These are phyloP conservation scores for Aleiodes alternator DNA, from an alignment of 2,888 invertebrate species.

Conservation along the genomic window DNA sequence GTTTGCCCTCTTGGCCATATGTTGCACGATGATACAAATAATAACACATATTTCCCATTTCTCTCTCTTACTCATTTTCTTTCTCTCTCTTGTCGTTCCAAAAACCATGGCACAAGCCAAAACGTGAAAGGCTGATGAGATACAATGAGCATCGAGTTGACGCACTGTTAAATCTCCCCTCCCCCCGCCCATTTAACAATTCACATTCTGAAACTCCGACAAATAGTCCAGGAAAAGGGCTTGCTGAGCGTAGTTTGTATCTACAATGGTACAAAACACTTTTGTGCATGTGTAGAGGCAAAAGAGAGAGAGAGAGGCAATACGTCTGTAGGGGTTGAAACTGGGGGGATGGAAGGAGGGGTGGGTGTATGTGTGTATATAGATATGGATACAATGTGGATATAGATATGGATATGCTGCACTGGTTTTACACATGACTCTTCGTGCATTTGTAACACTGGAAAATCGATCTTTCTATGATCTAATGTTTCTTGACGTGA, in stretches of 20 bases:
- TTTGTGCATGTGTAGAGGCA: slow-evolving; percentile 41
- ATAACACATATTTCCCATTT: not conserved
- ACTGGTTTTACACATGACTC: slow-evolving; percentile 3
- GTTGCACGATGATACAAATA: slow-evolving; percentile 44
- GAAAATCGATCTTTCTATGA: not conserved
- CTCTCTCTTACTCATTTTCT: not conserved
- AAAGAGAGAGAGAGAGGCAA: slow-evolving; percentile 29
- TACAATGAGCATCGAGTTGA: slow-evolving; percentile 54
- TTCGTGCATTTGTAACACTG: not conserved
- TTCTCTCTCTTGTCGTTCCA: slow-evolving; percentile 11
- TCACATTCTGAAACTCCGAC: slow-evolving; percentile 61
- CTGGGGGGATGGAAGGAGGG: not conserved
- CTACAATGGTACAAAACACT: slow-evolving; percentile 64
- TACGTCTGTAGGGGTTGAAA: slow-evolving; percentile 16
- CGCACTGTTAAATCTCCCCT: slow-evolving; percentile 57
- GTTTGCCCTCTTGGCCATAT: slow-evolving; percentile 67
- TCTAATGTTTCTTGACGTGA: not conserved
- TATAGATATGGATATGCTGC: slow-evolving; percentile 15
- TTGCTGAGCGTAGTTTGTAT: slow-evolving; percentile 61
- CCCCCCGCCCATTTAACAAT: slow-evolving; percentile 52
- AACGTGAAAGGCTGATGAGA: slow-evolving; percentile 41
- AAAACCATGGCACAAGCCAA: slow-evolving; percentile 28
- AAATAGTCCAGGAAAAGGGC: slow-evolving; percentile 62
- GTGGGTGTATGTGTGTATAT: not conserved
- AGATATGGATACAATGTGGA: slow-evolving; percentile 1